Evolutionary conservation across 2,888 invertebrate genomes (phyloP).

Genomic region (Cantharis rustica): DNA sequence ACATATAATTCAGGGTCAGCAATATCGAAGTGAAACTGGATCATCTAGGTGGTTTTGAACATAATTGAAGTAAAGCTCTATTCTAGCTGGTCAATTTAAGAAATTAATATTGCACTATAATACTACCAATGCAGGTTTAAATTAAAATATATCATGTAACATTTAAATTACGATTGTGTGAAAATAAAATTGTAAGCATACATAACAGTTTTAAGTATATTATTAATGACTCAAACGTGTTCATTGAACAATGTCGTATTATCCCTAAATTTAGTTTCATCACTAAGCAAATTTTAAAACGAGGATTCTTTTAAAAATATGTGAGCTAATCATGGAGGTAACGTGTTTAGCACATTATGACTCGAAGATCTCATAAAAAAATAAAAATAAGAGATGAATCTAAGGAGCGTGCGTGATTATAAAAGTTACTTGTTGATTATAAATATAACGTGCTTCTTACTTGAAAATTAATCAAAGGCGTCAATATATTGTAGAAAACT

Average conservation of each 20-base stretch:
- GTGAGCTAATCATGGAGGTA: constrained; percentile 7
- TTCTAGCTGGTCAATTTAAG: background rate
- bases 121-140: too few species aligned
- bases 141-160: too few species aligned
- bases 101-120: background rate
- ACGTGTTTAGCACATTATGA: constrained; percentile 6
- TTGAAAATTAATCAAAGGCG: background rate
- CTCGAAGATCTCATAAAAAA: constrained; percentile 5
- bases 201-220: too few species aligned
- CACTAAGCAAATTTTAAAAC: background rate
- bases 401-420: constrained; percentile 11
- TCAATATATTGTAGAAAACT: background rate
- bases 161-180: too few species aligned
- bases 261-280: too few species aligned
- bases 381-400: constrained; percentile 11
- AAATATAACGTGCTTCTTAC: background rate
- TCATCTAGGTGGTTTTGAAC: background rate
- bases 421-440: background rate
- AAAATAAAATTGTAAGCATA: too few species aligned
- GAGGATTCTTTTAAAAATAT: background rate
- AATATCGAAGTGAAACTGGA: background rate
- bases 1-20: background rate
- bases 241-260: too few species aligned
- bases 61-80: too few species aligned
- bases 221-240: too few species aligned